Base-by-base conservation (phyloP, 2,797 vertebrate genomes). In the Ispidina lecontei region DNA sequence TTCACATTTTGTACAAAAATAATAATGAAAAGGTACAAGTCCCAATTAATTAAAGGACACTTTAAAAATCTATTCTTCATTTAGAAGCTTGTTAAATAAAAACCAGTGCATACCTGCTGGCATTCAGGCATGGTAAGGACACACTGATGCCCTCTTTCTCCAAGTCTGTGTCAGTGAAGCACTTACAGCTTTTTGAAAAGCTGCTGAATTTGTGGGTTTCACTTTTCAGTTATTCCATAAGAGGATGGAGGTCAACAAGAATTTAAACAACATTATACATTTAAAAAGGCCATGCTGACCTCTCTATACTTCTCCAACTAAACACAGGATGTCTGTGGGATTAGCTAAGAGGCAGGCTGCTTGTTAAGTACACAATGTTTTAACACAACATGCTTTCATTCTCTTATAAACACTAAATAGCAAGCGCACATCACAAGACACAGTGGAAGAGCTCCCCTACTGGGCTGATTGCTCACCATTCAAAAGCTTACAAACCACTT, bases 301-400 rank as follows among this genome's bases (percentile, higher is more conserved):
- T 79, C 69, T 93, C 92, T 47, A 4, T 49, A 59, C 7, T 79
- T 72, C 90, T 56, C 23, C n/a, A 84, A 55, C 70, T 67, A 83
- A 82, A 81, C 9, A 54, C 62, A 59, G 54, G 62, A 79, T 47
- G 84, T 87, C 87, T 74, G 72, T 64, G 65, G 76, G 78, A 83
- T 75, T 84, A 92, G 68, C 82, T 84, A 65, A 84, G 35, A 84
- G 73, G 46, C 81, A 78, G 20, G 18, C 52, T 47, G 75, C 87
- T 76, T 56, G 80, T 37, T 70, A 82, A 93, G 52, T 39, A 59
- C 84, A 51, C 62, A 14, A 47, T 43, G 29, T 78, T 96, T 92
- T 81, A 94, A 91, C 87, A 95, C 90, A 95, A 95, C 64, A 84
- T 69, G 79, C 43, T 93, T 94, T 95, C 90, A 68, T 91, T 94